phyloP scores from a whole-genome alignment of 2,113 vertebrate genomes.

The Petroica traversi region DNA sequence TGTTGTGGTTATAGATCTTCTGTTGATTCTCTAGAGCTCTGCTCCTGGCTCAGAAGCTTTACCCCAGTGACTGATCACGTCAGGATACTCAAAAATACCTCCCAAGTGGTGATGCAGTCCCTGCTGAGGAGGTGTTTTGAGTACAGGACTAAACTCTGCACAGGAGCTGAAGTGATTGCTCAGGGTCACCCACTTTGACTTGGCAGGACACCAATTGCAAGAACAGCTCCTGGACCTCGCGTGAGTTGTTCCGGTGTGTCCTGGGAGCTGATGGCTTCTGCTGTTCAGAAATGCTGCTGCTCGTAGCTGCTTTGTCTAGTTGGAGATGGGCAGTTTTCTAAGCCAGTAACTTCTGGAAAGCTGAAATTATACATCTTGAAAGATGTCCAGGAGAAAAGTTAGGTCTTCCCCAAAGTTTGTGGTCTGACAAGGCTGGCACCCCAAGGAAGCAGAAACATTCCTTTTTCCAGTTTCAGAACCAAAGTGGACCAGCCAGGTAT shows the following conservation, averaged over 20 bases:
- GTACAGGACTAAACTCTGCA: not conserved
- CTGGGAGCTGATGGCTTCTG: not conserved
- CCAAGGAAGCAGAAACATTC: not conserved
- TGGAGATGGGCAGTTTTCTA: not conserved
- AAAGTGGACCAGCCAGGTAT: not conserved
- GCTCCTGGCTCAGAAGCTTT: not conserved
- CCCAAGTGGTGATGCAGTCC: not conserved
- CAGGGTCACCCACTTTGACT: not conserved
- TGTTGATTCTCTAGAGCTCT: not conserved
- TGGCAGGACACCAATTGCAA: not conserved
- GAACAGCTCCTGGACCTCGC: not conserved
- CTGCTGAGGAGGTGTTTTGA: not conserved
- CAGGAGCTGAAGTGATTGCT: not conserved
- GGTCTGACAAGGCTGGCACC: not conserved
- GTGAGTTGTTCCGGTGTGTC: not conserved
- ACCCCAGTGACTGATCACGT: not conserved
- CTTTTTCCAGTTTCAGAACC: not conserved
- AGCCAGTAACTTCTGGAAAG: not conserved
- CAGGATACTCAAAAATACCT: not conserved
- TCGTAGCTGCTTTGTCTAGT: not conserved
- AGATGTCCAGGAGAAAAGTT: not conserved
- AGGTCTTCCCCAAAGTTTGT: not conserved
- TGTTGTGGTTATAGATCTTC: not conserved
- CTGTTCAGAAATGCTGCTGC: not conserved
- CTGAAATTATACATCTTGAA: not conserved